A percentile compares a stretch with the other conserved stretches of the same genome.
phyloP scores from a whole-genome alignment of 1,140 invertebrate species.

The Lethrus apterus region DNA sequence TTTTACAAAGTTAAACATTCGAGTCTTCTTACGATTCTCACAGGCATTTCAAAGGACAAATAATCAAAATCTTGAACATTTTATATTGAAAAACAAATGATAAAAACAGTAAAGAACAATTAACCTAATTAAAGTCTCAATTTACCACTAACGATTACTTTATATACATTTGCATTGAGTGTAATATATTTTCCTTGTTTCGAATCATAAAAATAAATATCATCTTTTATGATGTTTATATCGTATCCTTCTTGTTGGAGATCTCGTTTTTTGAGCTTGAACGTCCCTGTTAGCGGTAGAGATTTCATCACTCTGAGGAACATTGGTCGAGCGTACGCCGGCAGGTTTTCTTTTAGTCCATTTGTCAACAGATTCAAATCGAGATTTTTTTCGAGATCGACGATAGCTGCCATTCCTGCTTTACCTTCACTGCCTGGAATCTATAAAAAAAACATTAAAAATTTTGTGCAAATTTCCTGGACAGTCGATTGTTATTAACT shows the following conservation, averaged over 20 bases:
- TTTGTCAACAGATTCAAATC: constrained; percentile 57
- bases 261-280: constrained; percentile 83
- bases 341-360: constrained; percentile 61
- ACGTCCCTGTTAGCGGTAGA: constrained; percentile 83
- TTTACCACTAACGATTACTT: constrained; percentile 53
- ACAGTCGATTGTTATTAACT: background rate
- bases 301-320: constrained; percentile 77
- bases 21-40: background rate
- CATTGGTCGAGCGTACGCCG: constrained; percentile 78
- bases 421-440: constrained; percentile 78
- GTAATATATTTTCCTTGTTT: constrained; percentile 56
- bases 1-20: constrained; percentile 3
- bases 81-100: background rate
- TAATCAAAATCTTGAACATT: background rate
- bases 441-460: constrained; percentile 44
- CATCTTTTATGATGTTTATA: constrained; percentile 56
- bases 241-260: constrained; percentile 75
- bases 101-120: background rate
- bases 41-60: background rate
- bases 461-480: too few species aligned
- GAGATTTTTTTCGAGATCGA: constrained; percentile 61
- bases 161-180: constrained; percentile 59
- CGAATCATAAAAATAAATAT: constrained; percentile 67
- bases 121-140: constrained; percentile 47
- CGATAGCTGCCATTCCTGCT: constrained; percentile 93